phyloP scores from a whole-genome alignment of 2,113 vertebrate genomes.

The Halcyon senegalensis region DNA sequence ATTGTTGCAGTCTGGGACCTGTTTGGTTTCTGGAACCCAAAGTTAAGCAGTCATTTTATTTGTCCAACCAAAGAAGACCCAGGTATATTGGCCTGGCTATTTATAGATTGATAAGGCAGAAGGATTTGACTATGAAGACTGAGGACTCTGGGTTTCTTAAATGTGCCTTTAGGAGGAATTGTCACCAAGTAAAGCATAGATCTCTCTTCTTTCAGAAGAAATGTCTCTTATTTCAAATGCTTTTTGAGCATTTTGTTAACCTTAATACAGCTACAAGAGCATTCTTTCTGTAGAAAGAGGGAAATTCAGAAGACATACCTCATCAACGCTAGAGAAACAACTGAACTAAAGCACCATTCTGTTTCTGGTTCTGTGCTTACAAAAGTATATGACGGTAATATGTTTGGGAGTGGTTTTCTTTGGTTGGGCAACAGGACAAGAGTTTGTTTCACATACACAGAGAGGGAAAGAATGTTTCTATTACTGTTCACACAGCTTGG shows the following conservation, averaged over 20 bases:
- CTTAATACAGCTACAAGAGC: background rate
- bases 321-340: background rate
- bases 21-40: background rate
- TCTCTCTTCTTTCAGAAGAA: background rate
- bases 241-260: background rate
- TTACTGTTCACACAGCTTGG: background rate
- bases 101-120: background rate
- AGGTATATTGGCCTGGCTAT: accelerated
- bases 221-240: background rate
- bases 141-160: background rate
- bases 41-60: background rate
- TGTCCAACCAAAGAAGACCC: background rate
- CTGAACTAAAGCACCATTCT: background rate
- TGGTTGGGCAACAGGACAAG: background rate
- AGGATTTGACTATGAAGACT: background rate
- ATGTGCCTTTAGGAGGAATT: background rate
- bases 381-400: background rate
- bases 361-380: background rate
- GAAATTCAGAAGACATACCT: background rate
- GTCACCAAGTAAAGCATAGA: background rate
- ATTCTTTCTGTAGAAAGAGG: background rate
- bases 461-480: background rate
- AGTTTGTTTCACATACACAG: background rate
- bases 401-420: background rate
- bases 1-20: background rate